Evolutionary conservation across 2,113 vertebrate genomes (phyloP).

Genomic region (Plotosus lineatus): DNA sequence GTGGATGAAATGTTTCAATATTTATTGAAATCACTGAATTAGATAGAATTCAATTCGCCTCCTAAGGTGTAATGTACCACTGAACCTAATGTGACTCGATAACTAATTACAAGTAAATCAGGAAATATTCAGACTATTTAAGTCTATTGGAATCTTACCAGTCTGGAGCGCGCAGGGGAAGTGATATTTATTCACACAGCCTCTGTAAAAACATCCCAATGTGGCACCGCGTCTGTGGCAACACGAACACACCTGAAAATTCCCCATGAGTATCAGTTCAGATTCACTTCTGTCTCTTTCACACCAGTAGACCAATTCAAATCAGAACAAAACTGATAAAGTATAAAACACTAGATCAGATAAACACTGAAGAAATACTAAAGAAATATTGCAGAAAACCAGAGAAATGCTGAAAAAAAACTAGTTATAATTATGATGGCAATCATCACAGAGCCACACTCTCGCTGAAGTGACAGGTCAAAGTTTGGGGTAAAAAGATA

Average conservation of each 20-base stretch:
- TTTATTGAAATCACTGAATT: not conserved
- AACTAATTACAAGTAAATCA: not conserved
- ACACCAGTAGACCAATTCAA: not conserved
- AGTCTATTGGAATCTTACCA: constrained; percentile 55
- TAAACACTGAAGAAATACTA: too few relatives aligned
- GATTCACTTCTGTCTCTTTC: not conserved
- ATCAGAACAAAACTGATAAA: not conserved
- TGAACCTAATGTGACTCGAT: not conserved
- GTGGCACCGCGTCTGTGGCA: constrained; percentile 69
- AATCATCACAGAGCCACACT: too few relatives aligned
- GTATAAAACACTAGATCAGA: too few relatives aligned
- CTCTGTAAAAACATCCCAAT: constrained; percentile 75
- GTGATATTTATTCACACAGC: constrained; percentile 70
- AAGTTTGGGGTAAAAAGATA: too few relatives aligned
- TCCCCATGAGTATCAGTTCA: not conserved
- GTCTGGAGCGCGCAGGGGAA: constrained; percentile 71
- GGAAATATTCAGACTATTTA: not conserved
- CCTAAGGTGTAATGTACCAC: not conserved
- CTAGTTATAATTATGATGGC: too few relatives aligned
- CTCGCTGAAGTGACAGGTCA: too few relatives aligned
- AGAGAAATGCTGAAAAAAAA: too few relatives aligned
- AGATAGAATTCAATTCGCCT: not conserved
- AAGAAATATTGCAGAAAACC: too few relatives aligned
- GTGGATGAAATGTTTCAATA: not conserved
- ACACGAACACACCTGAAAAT: constrained; percentile 65